Percentiles rank a stretch among this genome's conserved stretches.
phyloP scores from a whole-genome alignment of 2,113 vertebrate species.

The Colistium nudipinnis region DNA sequence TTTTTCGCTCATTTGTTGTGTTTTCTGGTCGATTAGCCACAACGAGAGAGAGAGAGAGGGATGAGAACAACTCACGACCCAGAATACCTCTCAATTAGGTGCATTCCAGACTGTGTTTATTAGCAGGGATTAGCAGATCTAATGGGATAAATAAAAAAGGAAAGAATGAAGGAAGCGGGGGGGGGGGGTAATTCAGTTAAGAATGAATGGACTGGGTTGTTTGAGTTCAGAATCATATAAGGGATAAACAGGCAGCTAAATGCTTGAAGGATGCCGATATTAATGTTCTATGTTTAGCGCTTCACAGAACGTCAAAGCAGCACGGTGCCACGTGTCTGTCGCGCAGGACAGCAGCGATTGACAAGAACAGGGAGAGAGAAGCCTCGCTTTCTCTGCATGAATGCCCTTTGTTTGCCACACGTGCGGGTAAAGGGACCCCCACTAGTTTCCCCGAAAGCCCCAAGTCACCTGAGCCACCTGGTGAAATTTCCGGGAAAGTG shows the following conservation, averaged over 20 bases:
- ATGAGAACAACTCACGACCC: constrained; percentile 48
- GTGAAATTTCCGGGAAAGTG: constrained; percentile 19
- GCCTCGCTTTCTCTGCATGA: neutral
- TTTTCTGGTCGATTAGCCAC: too few species aligned
- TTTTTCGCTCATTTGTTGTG: too few species aligned
- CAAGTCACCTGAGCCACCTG: neutral
- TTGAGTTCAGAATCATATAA: constrained; percentile 42
- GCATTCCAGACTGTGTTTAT: constrained; percentile 54
- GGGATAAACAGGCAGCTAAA: constrained; percentile 30
- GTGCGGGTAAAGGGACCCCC: neutral
- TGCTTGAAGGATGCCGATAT: constrained; percentile 24
- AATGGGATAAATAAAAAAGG: constrained; percentile 56
- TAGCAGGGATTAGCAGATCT: constrained; percentile 59
- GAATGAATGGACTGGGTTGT: constrained; percentile 58
- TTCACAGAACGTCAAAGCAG: constrained; percentile 17
- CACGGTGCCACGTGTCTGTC: constrained; percentile 20
- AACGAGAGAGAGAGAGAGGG: too few species aligned
- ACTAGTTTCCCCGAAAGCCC: constrained; percentile 35
- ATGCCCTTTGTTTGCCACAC: neutral
- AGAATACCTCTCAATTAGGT: constrained; percentile 60
- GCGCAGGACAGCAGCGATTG: constrained; percentile 8
- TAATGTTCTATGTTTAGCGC: constrained; percentile 40
- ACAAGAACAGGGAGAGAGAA: neutral
- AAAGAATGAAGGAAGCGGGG: constrained; percentile 43
- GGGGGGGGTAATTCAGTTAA: constrained; percentile 30